Evolutionary conservation across 2,888 invertebrate genomes (phyloP), one percentile per base, ranked within the genome.

Genomic region (Agrilus mali): DNA sequence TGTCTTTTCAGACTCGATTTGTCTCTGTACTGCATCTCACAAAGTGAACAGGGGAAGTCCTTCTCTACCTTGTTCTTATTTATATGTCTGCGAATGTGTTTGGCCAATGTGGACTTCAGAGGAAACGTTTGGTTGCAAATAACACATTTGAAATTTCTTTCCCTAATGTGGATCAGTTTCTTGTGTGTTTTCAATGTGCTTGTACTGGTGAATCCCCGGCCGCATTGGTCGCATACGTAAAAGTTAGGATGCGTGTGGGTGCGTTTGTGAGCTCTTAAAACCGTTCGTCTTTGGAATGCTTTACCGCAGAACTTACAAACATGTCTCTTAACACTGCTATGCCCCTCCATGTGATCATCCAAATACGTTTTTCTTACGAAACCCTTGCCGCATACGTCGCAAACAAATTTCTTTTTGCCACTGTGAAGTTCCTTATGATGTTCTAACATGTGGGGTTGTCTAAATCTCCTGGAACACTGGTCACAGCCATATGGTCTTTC

Each of bases 221-320:
- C 60, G 39, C 60, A 60, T 7, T 51, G 41, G 33, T 59, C 59
- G 35, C 60, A 60, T 36, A 58, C 51, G 31, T 53, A 55, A 39
- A 54, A 49, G 33, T 54, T 49, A 2, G 57, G 58, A 47, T 58
- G 51, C 13, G 57, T 52, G 43, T 60, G 60, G 6, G 56, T 51
- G 17, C 53, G 51, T 41, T 52, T 52, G 41, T 60, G 60, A 40
- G 56, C 54, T 15, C 51, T 47, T 33, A 59, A 46, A 35, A 55
- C 55, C 2, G 58, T 56, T n/a, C 59, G 47, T 22, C 57, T 50
- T 33, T 55, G 52, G 44, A 58, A 60, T 8, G 52, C 49, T 42
- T 60, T 60, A 6, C 53, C 52, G 45, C 60, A 60, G 38, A 51
- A 53, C 36, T 53, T 49, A 41, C 60, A 60, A 5, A 47, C 46